A percentile compares a stretch with the other conserved stretches of the same genome.
phyloP scores from a whole-genome alignment of 2,113 vertebrate species.

The Connochaetes taurinus region DNA sequence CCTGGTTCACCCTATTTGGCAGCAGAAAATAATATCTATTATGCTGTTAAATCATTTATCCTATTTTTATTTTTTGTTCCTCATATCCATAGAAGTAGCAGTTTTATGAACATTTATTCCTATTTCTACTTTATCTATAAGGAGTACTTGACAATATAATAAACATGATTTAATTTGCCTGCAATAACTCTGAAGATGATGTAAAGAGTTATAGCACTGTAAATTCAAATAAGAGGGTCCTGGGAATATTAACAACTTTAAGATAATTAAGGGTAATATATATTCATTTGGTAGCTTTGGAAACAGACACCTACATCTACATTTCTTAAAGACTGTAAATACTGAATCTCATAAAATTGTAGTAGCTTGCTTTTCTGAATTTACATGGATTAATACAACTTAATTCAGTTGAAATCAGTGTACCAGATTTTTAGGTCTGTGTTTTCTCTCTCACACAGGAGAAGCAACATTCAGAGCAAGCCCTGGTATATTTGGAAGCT shows the following conservation, averaged over 20 bases:
- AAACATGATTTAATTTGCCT: neutral
- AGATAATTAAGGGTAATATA: neutral
- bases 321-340: neutral
- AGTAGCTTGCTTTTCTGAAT: neutral
- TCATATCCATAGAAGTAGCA: neutral
- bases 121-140: neutral
- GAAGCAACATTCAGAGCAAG: neutral
- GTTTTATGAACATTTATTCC: neutral
- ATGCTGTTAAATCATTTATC: neutral
- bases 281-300: neutral
- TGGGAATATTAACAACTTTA: neutral
- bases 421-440: neutral
- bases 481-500: neutral
- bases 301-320: neutral
- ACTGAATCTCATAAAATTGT: neutral
- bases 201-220: neutral
- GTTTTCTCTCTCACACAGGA: neutral
- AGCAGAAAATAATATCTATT: conserved; percentile 35
- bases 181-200: neutral
- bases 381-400: neutral
- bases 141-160: neutral
- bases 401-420: neutral
- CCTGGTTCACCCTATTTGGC: conserved; percentile 88
- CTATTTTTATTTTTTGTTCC: neutral
- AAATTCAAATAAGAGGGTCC: conserved; percentile 24